These are phyloP conservation scores for Osmerus eperlanus DNA, from an alignment of 2,113 vertebrate species.

Conservation along the genomic window DNA sequence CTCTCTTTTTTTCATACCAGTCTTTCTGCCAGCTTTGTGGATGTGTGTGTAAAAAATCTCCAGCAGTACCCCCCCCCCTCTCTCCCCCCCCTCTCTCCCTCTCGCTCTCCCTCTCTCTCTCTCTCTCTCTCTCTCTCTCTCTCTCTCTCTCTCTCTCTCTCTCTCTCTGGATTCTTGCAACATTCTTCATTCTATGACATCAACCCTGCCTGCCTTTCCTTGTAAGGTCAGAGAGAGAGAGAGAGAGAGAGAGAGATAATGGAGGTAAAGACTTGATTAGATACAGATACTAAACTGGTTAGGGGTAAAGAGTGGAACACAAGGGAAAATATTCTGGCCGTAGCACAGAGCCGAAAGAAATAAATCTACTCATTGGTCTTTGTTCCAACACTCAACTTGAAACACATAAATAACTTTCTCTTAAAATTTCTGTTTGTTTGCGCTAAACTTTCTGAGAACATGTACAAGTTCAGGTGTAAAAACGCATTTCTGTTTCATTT, in stretches of 20 bases:
- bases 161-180: slow-evolving; percentile 71
- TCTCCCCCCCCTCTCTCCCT: slow-evolving; percentile 38
- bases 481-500: not conserved
- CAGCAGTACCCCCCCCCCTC: slow-evolving; percentile 50
- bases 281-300: slow-evolving; percentile 61
- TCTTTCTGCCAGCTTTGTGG: not conserved
- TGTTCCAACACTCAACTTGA: not conserved
- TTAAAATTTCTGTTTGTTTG: too few species aligned
- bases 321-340: slow-evolving; percentile 19
- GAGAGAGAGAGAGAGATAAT: slow-evolving; percentile 65
- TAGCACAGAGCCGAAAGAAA: not conserved
- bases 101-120: slow-evolving; percentile 19
- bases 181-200: slow-evolving; percentile 77
- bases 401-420: too few species aligned
- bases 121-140: too few species aligned
- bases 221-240: slow-evolving; percentile 77
- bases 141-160: slow-evolving; percentile 28
- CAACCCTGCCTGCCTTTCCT: slow-evolving; percentile 76
- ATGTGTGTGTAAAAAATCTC: slow-evolving; percentile 21
- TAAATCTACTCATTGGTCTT: not conserved
- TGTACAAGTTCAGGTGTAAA: too few species aligned
- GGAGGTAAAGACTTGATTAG: slow-evolving; percentile 67
- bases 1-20: slow-evolving; percentile 8
- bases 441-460: too few species aligned
- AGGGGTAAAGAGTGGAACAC: slow-evolving; percentile 32